These are phyloP conservation scores for Lithophane socia DNA, from an alignment of 2,888 invertebrate species.

Conservation along the genomic window DNA sequence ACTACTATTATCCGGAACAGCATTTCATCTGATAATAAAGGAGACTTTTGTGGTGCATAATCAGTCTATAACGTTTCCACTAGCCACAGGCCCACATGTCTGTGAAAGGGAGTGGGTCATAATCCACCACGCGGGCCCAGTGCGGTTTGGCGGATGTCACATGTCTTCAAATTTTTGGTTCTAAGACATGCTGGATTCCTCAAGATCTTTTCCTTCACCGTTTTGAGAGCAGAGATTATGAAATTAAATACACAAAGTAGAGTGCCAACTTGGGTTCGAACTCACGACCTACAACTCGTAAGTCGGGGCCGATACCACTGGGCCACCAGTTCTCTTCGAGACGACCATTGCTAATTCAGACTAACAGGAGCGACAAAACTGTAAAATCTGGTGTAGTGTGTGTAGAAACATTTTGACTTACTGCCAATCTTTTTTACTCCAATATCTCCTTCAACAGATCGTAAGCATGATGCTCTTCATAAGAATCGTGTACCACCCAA, in stretches of 20 bases:
- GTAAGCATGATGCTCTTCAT: conserved; percentile 43
- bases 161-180: background rate
- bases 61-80: background rate
- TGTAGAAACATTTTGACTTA: conserved; percentile 10
- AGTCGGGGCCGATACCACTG: background rate
- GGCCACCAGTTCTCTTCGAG: background rate
- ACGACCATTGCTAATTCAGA: background rate
- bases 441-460: conserved; percentile 10
- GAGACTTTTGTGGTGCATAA: background rate
- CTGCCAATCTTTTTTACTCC: conserved; percentile 24
- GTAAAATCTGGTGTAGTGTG: too few relatives aligned
- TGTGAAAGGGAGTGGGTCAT: background rate
- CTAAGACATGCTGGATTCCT: background rate
- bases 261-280: background rate
- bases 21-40: background rate
- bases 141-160: background rate
- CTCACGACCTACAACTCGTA: background rate
- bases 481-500: conserved; percentile 14
- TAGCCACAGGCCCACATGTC: background rate
- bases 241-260: background rate
- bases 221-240: background rate
- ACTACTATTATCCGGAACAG: background rate
- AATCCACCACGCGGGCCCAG: background rate
- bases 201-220: background rate
- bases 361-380: background rate